Conservation (phyloP, 2,888 invertebrate genomes). For the Ceriagrion tenellum region DNA sequence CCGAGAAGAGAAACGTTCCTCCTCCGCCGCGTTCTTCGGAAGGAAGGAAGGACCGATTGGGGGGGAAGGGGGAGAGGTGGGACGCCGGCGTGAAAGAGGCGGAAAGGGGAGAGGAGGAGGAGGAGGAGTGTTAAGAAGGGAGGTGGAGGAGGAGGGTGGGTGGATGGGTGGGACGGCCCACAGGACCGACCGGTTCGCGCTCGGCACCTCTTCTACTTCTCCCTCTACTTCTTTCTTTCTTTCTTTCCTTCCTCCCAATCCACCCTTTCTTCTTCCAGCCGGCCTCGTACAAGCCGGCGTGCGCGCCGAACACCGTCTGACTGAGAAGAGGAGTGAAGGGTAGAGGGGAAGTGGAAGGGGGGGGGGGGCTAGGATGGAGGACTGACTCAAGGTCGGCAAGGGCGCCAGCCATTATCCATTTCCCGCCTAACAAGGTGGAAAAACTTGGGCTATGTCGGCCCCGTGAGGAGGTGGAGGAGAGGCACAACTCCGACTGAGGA, state of each 20-base stretch:
- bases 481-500: too few species aligned
- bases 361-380: too few species aligned
- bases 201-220: not conserved
- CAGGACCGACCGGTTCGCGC: slow-evolving; percentile 18
- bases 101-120: not conserved
- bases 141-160: not conserved
- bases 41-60: not conserved
- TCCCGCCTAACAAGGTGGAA: slow-evolving; percentile 56
- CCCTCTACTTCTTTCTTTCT: not conserved
- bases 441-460: slow-evolving; percentile 35
- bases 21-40: not conserved
- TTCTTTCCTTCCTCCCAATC: too few species aligned
- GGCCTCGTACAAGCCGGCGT: slow-evolving; percentile 3
- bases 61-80: not conserved
- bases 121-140: not conserved
- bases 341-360: not conserved
- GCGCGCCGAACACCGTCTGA: slow-evolving; percentile 24
- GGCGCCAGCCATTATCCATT: slow-evolving; percentile 52
- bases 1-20: not conserved
- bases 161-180: slow-evolving; percentile 10
- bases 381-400: slow-evolving; percentile 41
- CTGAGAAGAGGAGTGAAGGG: not conserved
- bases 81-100: not conserved
- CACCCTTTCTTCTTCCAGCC: not conserved
- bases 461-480: not conserved